Evolutionary conservation across 2,113 vertebrate species (phyloP).

Genomic region (Cricetomys ansorgei): DNA sequence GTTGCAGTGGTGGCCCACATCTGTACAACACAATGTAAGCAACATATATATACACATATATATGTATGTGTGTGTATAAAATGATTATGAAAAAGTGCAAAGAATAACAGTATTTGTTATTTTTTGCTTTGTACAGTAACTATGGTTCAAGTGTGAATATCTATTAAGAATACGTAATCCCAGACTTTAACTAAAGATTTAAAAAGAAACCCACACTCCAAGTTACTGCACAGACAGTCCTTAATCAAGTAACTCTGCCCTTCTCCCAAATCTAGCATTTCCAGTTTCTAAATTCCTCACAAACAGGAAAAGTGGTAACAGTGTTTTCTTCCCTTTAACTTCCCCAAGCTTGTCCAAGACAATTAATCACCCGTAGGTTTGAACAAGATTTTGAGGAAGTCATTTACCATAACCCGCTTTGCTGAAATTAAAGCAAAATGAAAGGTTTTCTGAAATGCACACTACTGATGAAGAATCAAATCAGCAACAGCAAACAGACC

Average conservation of each 20-base stretch:
- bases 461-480: constrained; percentile 51
- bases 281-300: constrained; percentile 84
- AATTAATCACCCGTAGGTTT: constrained; percentile 44
- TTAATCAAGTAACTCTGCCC: constrained; percentile 62
- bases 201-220: constrained; percentile 78
- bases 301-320: constrained; percentile 71
- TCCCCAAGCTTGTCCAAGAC: constrained; percentile 60
- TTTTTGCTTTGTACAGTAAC: constrained; percentile 85
- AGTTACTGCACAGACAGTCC: constrained; percentile 72
- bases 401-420: constrained; percentile 60
- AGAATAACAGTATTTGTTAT: constrained; percentile 87
- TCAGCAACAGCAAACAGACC: constrained; percentile 62
- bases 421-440: constrained; percentile 81
- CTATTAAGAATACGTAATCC: constrained; percentile 73
- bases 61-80: constrained; percentile 74
- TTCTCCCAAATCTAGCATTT: constrained; percentile 78
- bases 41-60: constrained; percentile 74
- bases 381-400: constrained; percentile 61
- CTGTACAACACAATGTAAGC: constrained; percentile 87
- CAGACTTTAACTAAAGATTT: constrained; percentile 66
- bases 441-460: constrained; percentile 78
- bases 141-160: constrained; percentile 83
- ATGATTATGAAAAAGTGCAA: constrained; percentile 88
- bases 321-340: constrained; percentile 82
- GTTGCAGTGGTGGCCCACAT: constrained; percentile 84